Percentiles rank a stretch among this genome's conserved stretches.
These are phyloP conservation scores for Fulica atra DNA, from an alignment of 2,113 vertebrate species.

Conservation along the genomic window DNA sequence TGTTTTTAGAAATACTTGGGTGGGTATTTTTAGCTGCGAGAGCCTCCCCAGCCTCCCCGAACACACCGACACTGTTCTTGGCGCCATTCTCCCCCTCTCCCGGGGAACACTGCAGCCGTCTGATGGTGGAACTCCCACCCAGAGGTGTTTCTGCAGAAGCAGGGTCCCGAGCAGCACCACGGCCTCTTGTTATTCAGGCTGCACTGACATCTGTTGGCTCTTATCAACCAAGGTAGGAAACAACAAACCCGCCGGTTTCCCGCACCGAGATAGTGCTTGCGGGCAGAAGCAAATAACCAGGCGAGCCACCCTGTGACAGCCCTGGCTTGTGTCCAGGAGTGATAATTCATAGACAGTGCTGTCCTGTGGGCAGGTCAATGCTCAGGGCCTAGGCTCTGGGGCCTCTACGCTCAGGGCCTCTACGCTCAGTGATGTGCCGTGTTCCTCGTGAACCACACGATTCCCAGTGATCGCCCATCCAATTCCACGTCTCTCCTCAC, in stretches of 20 bases:
- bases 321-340: not conserved
- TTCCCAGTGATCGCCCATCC: not conserved
- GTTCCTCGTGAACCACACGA: rapidly evolving
- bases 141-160: not conserved
- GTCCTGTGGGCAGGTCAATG: not conserved
- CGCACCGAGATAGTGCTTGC: not conserved
- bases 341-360: not conserved
- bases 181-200: not conserved
- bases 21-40: conserved; percentile 38
- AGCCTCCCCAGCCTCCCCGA: not conserved
- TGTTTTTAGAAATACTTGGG: conserved; percentile 16
- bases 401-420: not conserved
- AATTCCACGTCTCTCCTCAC: rapidly evolving
- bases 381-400: not conserved
- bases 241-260: not conserved
- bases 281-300: not conserved
- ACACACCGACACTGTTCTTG: not conserved
- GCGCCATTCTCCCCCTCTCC: not conserved
- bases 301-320: not conserved
- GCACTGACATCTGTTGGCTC: conserved; percentile 25
- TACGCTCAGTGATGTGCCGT: rapidly evolving
- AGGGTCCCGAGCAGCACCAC: not conserved
- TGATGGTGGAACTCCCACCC: not conserved
- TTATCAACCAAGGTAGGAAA: not conserved
- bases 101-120: not conserved